These are phyloP conservation scores for Lagodon rhomboides DNA, from an alignment of 2,797 vertebrate species.

Conservation along the genomic window DNA sequence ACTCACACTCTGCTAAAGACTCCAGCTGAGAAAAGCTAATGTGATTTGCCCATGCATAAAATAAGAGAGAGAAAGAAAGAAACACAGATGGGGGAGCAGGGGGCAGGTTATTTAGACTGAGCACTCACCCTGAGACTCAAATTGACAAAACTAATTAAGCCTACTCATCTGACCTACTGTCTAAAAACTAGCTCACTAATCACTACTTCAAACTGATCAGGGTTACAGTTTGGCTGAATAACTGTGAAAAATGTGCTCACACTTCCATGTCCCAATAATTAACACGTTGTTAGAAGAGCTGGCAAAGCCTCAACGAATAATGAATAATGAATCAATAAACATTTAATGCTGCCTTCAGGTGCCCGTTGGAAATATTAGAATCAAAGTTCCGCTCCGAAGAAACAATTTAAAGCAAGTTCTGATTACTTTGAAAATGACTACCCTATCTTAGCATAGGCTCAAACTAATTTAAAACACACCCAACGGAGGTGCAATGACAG, in stretches of 20 bases:
- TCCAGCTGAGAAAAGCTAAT: conserved; percentile 75
- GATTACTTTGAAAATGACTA: conserved; percentile 6
- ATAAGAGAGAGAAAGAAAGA: conserved; percentile 60
- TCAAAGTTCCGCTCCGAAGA: neutral
- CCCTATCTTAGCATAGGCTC: neutral
- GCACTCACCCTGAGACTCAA: conserved; percentile 52
- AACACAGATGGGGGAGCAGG: conserved; percentile 36
- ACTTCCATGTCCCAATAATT: conserved; percentile 27
- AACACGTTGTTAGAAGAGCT: conserved; percentile 20
- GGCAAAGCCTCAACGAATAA: conserved; percentile 11
- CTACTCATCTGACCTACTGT: conserved; percentile 44
- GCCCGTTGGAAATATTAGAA: conserved; percentile 12
- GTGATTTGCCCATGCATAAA: conserved; percentile 80
- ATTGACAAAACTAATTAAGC: conserved; percentile 67
- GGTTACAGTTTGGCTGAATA: conserved; percentile 7
- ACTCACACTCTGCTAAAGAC: conserved; percentile 70
- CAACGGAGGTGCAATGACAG: conserved; percentile 25
- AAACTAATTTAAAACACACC: conserved; percentile 24
- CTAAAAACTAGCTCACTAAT: conserved; percentile 48
- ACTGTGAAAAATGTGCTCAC: conserved; percentile 17
- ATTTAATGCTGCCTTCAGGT: neutral
- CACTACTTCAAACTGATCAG: conserved; percentile 30
- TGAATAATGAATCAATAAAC: conserved; percentile 14
- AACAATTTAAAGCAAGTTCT: neutral
- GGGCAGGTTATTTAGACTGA: conserved; percentile 59